phyloP scores from a whole-genome alignment of 2,797 vertebrate genomes.

The Brachyrhaphis roseni region DNA sequence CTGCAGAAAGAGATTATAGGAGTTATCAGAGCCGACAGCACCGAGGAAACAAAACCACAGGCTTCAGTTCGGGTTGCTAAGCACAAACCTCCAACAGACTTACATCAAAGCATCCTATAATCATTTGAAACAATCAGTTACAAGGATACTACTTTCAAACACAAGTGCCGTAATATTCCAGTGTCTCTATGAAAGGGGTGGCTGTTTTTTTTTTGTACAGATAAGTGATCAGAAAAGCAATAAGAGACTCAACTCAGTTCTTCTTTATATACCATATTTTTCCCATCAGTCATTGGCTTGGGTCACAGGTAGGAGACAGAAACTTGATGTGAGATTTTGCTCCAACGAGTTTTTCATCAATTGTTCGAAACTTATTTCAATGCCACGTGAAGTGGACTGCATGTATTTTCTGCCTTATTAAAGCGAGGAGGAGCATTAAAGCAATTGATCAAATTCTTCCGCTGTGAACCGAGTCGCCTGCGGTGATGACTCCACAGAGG shows the following conservation, averaged over 20 bases:
- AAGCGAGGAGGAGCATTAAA: slow-evolving; percentile 13
- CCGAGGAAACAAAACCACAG: slow-evolving; percentile 15
- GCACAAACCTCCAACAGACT: slow-evolving; percentile 21
- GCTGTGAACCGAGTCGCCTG: slow-evolving; percentile 9
- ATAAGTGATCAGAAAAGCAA: background rate
- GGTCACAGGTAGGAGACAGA: background rate
- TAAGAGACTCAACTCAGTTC: background rate
- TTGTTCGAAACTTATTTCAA: background rate
- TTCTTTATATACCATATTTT: background rate
- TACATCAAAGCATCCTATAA: slow-evolving; percentile 11
- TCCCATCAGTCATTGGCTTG: background rate
- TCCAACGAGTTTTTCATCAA: background rate
- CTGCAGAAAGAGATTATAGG: slow-evolving; percentile 11
- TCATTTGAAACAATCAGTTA: slow-evolving; percentile 9
- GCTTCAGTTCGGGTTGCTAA: slow-evolving; percentile 21
- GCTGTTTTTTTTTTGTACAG: background rate
- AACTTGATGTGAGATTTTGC: background rate
- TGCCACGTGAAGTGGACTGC: background rate
- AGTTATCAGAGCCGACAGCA: slow-evolving; percentile 9
- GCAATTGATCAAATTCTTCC: slow-evolving; percentile 12
- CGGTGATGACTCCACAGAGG: slow-evolving; percentile 6
- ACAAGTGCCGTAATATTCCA: slow-evolving; percentile 4
- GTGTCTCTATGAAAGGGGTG: background rate
- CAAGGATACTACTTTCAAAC: background rate
- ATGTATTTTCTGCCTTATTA: slow-evolving; percentile 14